These are phyloP conservation scores for Bergia puertoricense DNA, from an alignment of 92 coral and sea anemone species.

Conservation along the genomic window DNA sequence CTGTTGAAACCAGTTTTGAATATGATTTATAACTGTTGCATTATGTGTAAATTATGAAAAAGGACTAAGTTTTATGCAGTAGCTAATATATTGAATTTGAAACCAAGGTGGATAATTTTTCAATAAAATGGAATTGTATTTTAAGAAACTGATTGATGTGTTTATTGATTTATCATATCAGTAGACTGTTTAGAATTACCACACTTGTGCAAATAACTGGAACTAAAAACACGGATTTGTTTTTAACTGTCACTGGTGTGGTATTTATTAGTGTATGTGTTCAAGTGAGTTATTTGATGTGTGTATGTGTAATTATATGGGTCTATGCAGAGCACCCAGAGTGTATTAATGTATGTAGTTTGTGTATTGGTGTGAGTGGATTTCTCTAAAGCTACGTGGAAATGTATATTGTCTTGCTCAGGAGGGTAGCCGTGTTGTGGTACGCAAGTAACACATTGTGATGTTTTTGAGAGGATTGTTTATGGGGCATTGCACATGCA, in stretches of 20 bases:
- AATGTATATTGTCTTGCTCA: too few relatives aligned
- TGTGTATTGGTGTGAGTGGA: too few relatives aligned
- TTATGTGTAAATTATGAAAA: constrained; percentile 11
- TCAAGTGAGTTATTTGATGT: neutral
- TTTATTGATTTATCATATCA: neutral
- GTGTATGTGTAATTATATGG: neutral
- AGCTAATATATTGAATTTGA: constrained; percentile 33
- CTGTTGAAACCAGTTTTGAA: constrained; percentile 23
- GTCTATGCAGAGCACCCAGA: too few relatives aligned
- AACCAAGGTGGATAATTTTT: constrained; percentile 38
- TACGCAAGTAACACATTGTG: too few relatives aligned
- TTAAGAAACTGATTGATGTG: neutral
- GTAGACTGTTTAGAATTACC: neutral
- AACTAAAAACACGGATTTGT: neutral
- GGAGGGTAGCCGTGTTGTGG: too few relatives aligned
- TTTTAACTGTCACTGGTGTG: neutral
- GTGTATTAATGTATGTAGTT: too few relatives aligned
- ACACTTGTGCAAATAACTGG: neutral
- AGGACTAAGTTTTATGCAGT: constrained; percentile 34
- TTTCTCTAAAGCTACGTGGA: too few relatives aligned
- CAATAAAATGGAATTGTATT: constrained; percentile 45
- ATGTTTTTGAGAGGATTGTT: too few relatives aligned
- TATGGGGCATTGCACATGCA: too few relatives aligned
- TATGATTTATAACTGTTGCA: constrained; percentile 29
- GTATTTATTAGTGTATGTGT: neutral